Percentiles rank a stretch among this genome's conserved stretches.
Evolutionary conservation across 2,113 vertebrate species (phyloP).

Genomic region (Vidua macroura): DNA sequence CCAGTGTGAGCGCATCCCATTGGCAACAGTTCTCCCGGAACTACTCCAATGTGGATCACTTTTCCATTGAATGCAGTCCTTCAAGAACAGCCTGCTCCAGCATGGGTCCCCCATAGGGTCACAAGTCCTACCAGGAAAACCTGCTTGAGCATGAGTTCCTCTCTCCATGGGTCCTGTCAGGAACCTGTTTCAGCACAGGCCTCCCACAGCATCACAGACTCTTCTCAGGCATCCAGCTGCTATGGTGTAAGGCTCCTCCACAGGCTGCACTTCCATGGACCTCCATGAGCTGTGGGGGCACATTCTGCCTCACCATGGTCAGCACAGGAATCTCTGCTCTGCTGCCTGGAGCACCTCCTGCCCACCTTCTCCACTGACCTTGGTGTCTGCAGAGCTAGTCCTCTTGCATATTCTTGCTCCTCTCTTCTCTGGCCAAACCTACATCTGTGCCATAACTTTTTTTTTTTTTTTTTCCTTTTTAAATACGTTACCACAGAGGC

Average conservation of each 20-base stretch:
- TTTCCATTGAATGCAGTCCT: not conserved
- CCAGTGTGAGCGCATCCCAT: not conserved
- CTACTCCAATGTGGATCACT: not conserved
- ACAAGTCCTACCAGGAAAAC: not conserved
- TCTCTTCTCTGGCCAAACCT: not conserved
- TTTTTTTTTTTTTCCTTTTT: not conserved
- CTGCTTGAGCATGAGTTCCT: not conserved
- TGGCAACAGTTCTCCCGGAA: not conserved
- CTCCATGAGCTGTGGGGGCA: fast-evolving
- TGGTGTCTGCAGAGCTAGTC: not conserved
- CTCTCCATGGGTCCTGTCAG: not conserved
- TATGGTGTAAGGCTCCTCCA: not conserved
- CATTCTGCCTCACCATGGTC: not conserved
- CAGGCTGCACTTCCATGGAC: not conserved
- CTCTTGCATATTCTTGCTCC: not conserved
- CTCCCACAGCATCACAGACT: not conserved
- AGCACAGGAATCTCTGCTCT: not conserved
- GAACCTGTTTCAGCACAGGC: not conserved
- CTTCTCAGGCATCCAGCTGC: not conserved
- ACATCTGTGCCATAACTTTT: not conserved
- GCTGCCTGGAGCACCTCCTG: not conserved
- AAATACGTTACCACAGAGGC: not conserved
- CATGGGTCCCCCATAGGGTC: not conserved
- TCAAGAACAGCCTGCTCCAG: not conserved
- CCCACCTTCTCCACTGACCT: not conserved